Evolutionary conservation across 2,888 invertebrate species (phyloP), one percentile per base, ranked within the genome.

Genomic region (Pristionchus arcanus): DNA sequence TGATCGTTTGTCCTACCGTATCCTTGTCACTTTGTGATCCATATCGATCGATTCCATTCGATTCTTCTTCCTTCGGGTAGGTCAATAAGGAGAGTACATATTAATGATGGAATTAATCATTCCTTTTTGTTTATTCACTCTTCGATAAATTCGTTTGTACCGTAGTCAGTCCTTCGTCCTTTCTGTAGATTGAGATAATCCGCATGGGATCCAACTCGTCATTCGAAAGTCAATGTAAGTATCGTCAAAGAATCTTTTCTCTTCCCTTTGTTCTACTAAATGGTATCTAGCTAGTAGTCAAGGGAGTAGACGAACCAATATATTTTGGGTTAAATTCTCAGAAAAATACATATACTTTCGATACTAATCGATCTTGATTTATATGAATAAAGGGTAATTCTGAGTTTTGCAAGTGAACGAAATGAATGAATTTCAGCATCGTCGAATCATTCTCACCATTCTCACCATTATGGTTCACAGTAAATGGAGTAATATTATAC

Each of bases 21-120:
- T 68, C 68, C 68, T 68, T 68, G 68, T 68, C 68, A 68, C 68
- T 19, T 68, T 68, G 68, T 68, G 68, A 68, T 68, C 68, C 68
- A 68, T 68, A 68, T 68, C 68, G n/a, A 68, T 68, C 68, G 68
- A 68, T 68, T 68, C 68, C 68, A 68, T 28, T 68, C 68, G 68
- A 68, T 68, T 68, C 68, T 68, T 68, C 68, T 68, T 31, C 31
- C 28, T n/a, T 68, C 68, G 68, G 68, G 68, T 68, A 31, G 31
- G 68, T 68, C 28, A 68, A 68, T 68, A 28, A 15, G 31, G 68
- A 59, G 59, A 59, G 59, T 59, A 21, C 59, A 59, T 59, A 68
- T 68, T 68, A 25, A 68, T 28, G 68, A 31, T 59, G 59, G 21
- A 59, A 25, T 59, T 19, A 59, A 59, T 59, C 59, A 15, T 59